Conservation (phyloP, 2,113 vertebrate species). For the Lophotis ruficrista region DNA sequence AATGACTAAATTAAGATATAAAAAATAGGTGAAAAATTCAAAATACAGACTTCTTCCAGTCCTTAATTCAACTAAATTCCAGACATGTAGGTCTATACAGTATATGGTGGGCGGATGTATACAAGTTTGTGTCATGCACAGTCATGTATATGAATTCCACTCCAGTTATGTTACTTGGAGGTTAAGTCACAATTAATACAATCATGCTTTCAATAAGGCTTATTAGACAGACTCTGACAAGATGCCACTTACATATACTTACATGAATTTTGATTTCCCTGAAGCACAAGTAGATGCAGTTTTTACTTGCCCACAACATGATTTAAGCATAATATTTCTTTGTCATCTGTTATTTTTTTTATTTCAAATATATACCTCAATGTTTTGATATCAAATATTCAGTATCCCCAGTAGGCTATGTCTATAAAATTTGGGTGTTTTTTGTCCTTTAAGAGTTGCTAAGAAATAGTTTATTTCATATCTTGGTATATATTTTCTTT, state of each 20-base stretch:
- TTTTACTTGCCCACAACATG: neutral
- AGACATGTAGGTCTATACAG: neutral
- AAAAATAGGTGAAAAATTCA: neutral
- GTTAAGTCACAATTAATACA: neutral
- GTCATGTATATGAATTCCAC: neutral
- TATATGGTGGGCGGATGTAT: neutral
- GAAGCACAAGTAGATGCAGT: neutral
- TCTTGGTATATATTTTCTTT: neutral
- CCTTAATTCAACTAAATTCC: neutral
- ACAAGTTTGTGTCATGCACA: neutral
- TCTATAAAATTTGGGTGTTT: neutral
- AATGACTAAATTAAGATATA: neutral
- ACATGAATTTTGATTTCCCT: neutral
- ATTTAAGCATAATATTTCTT: fast-evolving
- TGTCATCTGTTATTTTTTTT: fast-evolving
- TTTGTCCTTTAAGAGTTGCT: neutral
- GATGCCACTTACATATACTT: neutral
- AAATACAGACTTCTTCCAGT: neutral
- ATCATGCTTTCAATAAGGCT: neutral
- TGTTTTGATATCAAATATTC: neutral
- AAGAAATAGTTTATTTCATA: neutral
- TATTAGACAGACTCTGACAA: neutral
- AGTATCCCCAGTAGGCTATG: neutral
- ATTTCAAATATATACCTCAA: neutral
- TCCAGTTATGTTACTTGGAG: neutral